A percentile compares a stretch with the other conserved stretches of the same genome.
Evolutionary conservation across 1,140 invertebrate species (phyloP).

Genomic region (Lepidotrigona ventralis): DNA sequence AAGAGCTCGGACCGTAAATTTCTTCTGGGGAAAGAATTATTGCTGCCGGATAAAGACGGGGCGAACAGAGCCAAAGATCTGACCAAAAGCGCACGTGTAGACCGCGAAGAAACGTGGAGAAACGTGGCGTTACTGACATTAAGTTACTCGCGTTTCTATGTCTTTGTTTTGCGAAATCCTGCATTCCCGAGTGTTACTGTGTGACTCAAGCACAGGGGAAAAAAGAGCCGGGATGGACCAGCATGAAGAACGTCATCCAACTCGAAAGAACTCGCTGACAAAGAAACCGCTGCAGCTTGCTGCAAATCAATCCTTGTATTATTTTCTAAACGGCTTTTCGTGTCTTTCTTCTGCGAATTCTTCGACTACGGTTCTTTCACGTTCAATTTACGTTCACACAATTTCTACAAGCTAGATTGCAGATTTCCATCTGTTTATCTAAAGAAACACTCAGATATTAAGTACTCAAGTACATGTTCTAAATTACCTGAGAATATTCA

Average conservation of each 20-base stretch:
- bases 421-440: too few relatives aligned
- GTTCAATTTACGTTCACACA: neutral
- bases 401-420: neutral
- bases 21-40: conserved; percentile 38
- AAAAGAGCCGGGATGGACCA: neutral
- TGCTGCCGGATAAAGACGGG: conserved; percentile 22
- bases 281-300: conserved; percentile 19
- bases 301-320: conserved; percentile 28
- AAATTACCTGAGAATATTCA: too few relatives aligned
- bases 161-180: conserved; percentile 25
- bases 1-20: conserved; percentile 33
- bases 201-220: conserved; percentile 20
- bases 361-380: neutral
- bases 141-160: conserved; percentile 1
- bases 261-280: conserved; percentile 36
- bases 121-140: conserved; percentile 39
- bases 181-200: neutral
- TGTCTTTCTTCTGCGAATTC: neutral
- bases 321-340: conserved; percentile 3
- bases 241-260: neutral
- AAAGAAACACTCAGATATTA: too few relatives aligned
- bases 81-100: conserved; percentile 24
- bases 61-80: conserved; percentile 11
- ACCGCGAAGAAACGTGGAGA: neutral
- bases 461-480: too few relatives aligned